phyloP scores from a whole-genome alignment of 2,113 vertebrate species.

The Atractosteus spatula region DNA sequence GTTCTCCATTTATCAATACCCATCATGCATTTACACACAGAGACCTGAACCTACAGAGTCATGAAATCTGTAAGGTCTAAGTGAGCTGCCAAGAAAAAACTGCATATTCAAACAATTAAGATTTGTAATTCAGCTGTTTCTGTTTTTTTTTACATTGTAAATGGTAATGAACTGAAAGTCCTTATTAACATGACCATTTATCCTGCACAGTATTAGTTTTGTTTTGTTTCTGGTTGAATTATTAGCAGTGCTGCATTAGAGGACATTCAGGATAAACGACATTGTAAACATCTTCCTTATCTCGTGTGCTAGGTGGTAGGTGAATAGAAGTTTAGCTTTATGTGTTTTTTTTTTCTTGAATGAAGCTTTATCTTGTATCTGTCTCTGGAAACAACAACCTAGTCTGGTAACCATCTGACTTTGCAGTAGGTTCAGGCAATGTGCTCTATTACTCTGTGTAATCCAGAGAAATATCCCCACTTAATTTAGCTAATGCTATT shows the following conservation, averaged over 20 bases:
- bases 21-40: conserved; percentile 26
- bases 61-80: conserved; percentile 25
- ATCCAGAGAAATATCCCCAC: too few species aligned
- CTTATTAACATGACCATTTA: too few species aligned
- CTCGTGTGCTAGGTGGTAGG: conserved; percentile 48
- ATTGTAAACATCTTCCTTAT: conserved; percentile 57
- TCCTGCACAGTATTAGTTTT: neutral
- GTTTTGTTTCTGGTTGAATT: conserved; percentile 36
- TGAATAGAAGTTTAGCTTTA: conserved; percentile 45
- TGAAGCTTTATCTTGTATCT: conserved; percentile 30
- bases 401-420: conserved; percentile 31
- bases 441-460: too few species aligned
- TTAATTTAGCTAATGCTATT: too few species aligned
- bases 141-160: conserved; percentile 16
- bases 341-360: conserved; percentile 42
- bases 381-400: conserved; percentile 23
- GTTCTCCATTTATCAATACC: conserved; percentile 45
- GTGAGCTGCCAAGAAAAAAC: conserved; percentile 2
- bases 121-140: conserved; percentile 5
- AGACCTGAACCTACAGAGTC: conserved; percentile 11
- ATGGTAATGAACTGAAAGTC: neutral
- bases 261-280: conserved; percentile 62
- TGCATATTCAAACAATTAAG: conserved; percentile 8
- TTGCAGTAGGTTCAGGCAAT: neutral
- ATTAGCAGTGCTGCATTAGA: conserved; percentile 60